Evolutionary conservation across 2,888 invertebrate species (phyloP), one percentile per base, ranked within the genome.

Genomic region (Chalcis sispes): DNA sequence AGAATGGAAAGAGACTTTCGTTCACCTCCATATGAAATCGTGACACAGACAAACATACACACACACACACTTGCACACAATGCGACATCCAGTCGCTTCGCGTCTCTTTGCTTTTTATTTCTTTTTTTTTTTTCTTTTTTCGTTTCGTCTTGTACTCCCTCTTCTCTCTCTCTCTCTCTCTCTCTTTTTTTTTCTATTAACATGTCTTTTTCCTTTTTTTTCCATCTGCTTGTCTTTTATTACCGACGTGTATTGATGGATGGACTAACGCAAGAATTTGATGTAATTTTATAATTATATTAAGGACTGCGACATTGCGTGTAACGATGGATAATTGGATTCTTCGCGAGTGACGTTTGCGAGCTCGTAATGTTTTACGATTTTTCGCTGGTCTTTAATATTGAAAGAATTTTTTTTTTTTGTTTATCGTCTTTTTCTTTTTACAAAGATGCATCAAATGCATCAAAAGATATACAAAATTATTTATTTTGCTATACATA

Each of bases 1-100:
- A 72, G 76, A 76, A 72, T 62, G 76, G 76, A 67, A 67, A 72
- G 67, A 62, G 62, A 67, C 76, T 72, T 72, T 72, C 76, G 67
- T 71, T 72, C 66, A 18, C 61, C 56, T 61, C 70, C 59, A 8
- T 13, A 25, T 65, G 70, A 69, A 66, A 75, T 76, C 62, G 66
- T 59, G 65, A 70, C 66, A 54, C 58, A n/a, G n/a, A n/a, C n/a
- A n/a, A n/a, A n/a, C n/a, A n/a, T n/a, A n/a, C n/a, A n/a, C n/a
- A n/a, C n/a, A n/a, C n/a, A n/a, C n/a, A n/a, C n/a, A n/a, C n/a
- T n/a, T n/a, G n/a, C n/a, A 64, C 66, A 72, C 75, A 76, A 72
- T 76, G 54, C 54, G 18, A 67, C 56, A 72, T 76, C 72, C 72
- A 66, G 48, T 25, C 52, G 20, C 4, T 20, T 7, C 2, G 23